Evolutionary conservation across 2,113 vertebrate genomes (phyloP), one percentile per base, ranked within the genome.

Genomic region (Suricata suricatta): DNA sequence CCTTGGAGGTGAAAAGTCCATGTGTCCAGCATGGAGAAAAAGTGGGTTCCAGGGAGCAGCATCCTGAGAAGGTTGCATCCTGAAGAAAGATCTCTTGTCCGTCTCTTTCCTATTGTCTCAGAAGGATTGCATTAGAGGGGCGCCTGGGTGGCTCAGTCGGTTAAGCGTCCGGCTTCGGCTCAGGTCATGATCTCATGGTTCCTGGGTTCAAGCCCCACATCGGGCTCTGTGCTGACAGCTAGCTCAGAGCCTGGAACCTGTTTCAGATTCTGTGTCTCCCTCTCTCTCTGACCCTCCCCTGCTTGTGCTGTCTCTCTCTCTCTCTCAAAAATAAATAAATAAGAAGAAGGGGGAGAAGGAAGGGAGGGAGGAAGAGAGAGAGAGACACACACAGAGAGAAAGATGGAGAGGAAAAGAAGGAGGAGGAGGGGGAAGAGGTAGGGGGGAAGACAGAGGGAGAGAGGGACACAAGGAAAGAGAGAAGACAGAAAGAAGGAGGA

Each of bases 381-480:
- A 27, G 6, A n/a, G 7, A 9, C 4, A 41, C 41, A 41, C 41
- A 41, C 5, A 25, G 4, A 7, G 19, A 5, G 35, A 74, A 15
- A 52, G 52, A 16, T 14, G 52, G 52, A 52, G 1, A 54, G 27
- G 31, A n/a, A 60, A 11, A 11, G 19, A 44, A 9, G 6, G 19
- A 19, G n/a, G n/a, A 27, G 44, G 64, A 0, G 0, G 9, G 31
- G 12, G 31, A n/a, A 44, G 23, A 38, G 13, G 17, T 16, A 4
- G n/a, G 31, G 9, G 21, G 7, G n/a, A 10, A 4, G 2, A 9
- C 0, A 19, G 29, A 76, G 6, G 11, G 16, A 15, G 7, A 35
- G 6, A 35, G 5, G 68, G 33, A n/a, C 25, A 64, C 1, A 63
- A 14, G 47, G 23, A 27, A 23, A 31, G 5, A 31, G 77, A 33